Percentiles rank a stretch among this genome's conserved stretches.
Evolutionary conservation across 2,113 vertebrate species (phyloP).

Genomic region (Tringa solitaria): DNA sequence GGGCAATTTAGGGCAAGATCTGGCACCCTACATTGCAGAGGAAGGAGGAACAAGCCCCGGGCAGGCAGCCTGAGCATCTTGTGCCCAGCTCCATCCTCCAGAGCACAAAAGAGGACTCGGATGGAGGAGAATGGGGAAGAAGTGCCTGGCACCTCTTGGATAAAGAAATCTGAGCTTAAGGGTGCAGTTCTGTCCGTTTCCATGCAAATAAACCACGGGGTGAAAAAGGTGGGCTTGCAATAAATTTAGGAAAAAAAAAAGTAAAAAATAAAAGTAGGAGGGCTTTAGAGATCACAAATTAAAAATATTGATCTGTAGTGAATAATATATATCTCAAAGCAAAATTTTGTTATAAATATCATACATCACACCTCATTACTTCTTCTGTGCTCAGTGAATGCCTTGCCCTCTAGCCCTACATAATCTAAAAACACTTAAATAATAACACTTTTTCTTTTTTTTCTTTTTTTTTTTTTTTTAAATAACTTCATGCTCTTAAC

Average conservation of each 20-base stretch:
- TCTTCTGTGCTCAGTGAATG: background rate
- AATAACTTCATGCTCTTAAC: background rate
- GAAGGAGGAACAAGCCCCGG: background rate
- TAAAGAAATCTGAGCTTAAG: background rate
- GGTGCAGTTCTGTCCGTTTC: background rate
- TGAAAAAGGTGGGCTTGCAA: background rate
- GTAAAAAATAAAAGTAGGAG: background rate
- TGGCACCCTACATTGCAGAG: rapidly evolving
- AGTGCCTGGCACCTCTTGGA: background rate
- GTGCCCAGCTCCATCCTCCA: background rate
- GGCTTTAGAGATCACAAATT: background rate
- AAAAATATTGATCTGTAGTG: background rate
- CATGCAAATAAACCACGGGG: background rate
- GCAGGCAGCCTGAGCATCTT: background rate
- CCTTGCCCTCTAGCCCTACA: background rate
- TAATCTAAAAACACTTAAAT: background rate
- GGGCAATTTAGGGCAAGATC: background rate
- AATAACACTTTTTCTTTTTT: no score
- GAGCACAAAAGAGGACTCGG: rapidly evolving
- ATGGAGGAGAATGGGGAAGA: background rate
- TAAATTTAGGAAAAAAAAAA: background rate
- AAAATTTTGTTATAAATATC: background rate
- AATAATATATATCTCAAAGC: background rate
- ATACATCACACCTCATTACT: background rate
- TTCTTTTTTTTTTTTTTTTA: background rate